Base-by-base conservation (phyloP, 2,113 vertebrate genomes). In the Pelusios castaneus region DNA sequence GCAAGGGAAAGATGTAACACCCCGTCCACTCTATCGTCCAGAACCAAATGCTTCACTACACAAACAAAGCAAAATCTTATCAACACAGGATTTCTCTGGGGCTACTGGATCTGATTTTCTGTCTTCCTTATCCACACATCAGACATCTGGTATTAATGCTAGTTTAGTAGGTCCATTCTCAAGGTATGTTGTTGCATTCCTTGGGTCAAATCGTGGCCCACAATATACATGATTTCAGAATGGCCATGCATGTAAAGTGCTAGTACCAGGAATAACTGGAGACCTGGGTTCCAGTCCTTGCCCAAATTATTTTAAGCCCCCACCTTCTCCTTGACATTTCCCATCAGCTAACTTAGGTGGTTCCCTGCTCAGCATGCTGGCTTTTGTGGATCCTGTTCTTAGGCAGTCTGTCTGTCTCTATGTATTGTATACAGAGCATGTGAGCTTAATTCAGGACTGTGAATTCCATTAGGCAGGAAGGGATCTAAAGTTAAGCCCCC, bases 1-100 rank as follows among this genome's bases (percentile, higher is more conserved):
- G 1, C 89, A 97, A 11, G 98, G 98, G 55, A 98, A 97, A 91
- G 98, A 99, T 19, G 98, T 99, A 85, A 99, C 99, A 3, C 99
- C 99, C 4, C 97, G 11, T n/a, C 98, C 98, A 1, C 98, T 99
- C 78, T 98, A 97, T 93, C 97, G 60, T 29, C 87, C 96, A 17
- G 98, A 99, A 34, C 95, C 97, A n/a, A 94, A 83, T 5, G 8
- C 97, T 34, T 29, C 56, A 13, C 92, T 47, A 13, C 5, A 45
- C 43, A 98, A 97, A 95, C 97, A 95, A 85, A 97, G 49, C 90
- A 98, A 98, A 94, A 84, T 99, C 55, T 97, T 98, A 13, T 85
- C 91, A 29, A 82, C 97, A 22, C 98, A 97, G 25, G 98, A 98
- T 25, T 78, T 95, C 41, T 98, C 95, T 16, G 94, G 77, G 38